Evolutionary conservation across 2,797 vertebrate genomes (phyloP), one percentile per base, ranked within the genome.

Genomic region (Lepilemur septentrionalis): DNA sequence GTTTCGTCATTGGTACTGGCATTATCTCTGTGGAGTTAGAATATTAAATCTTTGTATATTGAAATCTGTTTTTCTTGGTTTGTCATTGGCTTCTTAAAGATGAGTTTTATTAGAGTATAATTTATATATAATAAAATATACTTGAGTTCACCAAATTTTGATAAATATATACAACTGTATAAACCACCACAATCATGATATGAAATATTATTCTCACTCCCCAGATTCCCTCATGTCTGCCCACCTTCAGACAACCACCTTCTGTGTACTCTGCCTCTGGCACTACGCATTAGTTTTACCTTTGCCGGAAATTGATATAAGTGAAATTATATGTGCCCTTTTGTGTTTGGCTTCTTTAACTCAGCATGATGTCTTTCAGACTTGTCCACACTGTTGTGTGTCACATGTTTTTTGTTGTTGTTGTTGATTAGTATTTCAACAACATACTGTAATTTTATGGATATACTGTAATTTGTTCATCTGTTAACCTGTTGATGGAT

Each of bases 1-100:
- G 7, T 63, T 93, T 79, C 79, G 6, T 90, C 48, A 2, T 65
- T 75, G 43, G 57, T 61, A 22, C n/a, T 87, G 69, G 12, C 41
- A 59, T 59, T 97, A 28, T 95, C n/a, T 85, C 38, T 94, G 38
- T 55, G 48, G 55, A 89, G 46, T 92, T 75, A 83, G 55, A 88
- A 80, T 61, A 73, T 69, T 85, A 85, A 63, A 32, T 83, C 43
- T 88, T 75, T 81, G 80, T 79, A 22, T 89, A 25, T 88, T 91
- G 32, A 88, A 83, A 61, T 84, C 2, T 28, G 80, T 92, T 90
- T 84, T 84, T 67, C 70, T 63, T 72, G 43, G 43, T 59, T 92
- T 79, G 7, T 52, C 52, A 35, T 79, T 95, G 78, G 38, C 67
- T 85, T 75, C 75, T 67, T 55, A 13, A 83, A 91, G 80, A 43